Evolutionary conservation across 2,113 vertebrate genomes (phyloP).

Genomic region (Myotis lucifugus): DNA sequence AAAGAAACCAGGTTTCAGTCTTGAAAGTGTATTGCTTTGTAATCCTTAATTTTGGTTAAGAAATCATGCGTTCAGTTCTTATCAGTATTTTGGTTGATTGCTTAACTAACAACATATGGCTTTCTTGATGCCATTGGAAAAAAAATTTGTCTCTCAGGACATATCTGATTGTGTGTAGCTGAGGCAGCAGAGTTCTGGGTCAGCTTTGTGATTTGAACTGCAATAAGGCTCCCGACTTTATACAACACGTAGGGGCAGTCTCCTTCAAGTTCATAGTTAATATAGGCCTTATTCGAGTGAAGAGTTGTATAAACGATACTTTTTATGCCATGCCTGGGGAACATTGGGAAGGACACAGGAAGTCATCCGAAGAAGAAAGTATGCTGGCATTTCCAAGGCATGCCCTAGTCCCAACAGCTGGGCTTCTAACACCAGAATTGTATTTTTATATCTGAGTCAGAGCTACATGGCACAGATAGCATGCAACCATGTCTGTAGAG

Average conservation of each 20-base stretch:
- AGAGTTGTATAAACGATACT: background rate
- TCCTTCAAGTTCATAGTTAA: background rate
- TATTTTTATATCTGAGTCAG: background rate
- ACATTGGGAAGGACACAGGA: background rate
- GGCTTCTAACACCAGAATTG: background rate
- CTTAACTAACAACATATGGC: background rate
- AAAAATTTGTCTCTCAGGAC: background rate
- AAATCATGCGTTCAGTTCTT: background rate
- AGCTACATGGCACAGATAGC: background rate
- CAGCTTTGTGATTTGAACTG: background rate
- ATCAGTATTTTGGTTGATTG: background rate
- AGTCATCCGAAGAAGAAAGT: background rate
- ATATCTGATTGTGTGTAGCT: background rate
- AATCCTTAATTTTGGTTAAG: background rate
- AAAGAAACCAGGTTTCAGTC: background rate
- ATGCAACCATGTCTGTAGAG: background rate
- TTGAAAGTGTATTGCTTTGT: background rate
- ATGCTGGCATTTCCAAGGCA: background rate
- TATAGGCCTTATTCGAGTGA: background rate
- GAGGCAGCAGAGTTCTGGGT: background rate
- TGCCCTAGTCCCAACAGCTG: background rate
- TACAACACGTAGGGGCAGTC: background rate
- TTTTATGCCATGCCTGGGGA: background rate
- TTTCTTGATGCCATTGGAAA: background rate
- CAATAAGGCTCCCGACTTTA: background rate